A percentile compares a stretch with the other conserved stretches of the same genome.
These are phyloP conservation scores for Troides helena DNA, from an alignment of 2,888 invertebrate genomes.

Conservation along the genomic window DNA sequence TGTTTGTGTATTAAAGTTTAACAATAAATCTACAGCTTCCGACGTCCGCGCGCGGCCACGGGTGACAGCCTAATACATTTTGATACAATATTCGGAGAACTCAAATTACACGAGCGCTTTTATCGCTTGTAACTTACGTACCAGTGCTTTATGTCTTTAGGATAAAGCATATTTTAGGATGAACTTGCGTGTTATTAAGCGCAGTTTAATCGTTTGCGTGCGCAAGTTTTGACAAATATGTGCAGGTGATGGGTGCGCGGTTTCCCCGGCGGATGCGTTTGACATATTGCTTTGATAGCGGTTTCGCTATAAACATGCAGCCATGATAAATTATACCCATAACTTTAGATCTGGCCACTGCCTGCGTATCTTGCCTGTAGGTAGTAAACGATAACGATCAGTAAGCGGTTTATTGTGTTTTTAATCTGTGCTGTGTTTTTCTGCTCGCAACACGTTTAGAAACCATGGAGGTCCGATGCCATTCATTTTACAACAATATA, in stretches of 20 bases:
- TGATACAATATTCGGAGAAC: constrained; percentile 61
- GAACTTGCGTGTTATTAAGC: constrained; percentile 29
- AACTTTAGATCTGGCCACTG: constrained; percentile 37
- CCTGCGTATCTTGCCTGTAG: constrained; percentile 14
- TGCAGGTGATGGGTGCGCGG: constrained; percentile 73
- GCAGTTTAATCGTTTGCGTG: constrained; percentile 47
- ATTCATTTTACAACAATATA: neutral
- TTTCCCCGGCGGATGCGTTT: constrained; percentile 70
- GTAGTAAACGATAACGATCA: constrained; percentile 21
- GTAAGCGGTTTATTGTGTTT: constrained; percentile 13
- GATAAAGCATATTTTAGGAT: constrained; percentile 43
- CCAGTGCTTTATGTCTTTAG: neutral
- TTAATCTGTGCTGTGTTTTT: neutral
- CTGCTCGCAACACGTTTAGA: neutral
- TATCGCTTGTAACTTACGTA: neutral
- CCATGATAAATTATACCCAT: constrained; percentile 61
- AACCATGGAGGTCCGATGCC: neutral
- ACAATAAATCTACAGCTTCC: constrained; percentile 64
- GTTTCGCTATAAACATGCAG: constrained; percentile 56
- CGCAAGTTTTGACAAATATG: constrained; percentile 76
- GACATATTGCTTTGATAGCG: constrained; percentile 75
- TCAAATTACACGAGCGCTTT: constrained; percentile 32
- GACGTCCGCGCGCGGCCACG: constrained; percentile 55
- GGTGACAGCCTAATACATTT: constrained; percentile 68
- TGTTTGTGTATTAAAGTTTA: constrained; percentile 59